These are phyloP conservation scores for Pholis gunnellus DNA, from an alignment of 2,113 vertebrate genomes.

Conservation along the genomic window DNA sequence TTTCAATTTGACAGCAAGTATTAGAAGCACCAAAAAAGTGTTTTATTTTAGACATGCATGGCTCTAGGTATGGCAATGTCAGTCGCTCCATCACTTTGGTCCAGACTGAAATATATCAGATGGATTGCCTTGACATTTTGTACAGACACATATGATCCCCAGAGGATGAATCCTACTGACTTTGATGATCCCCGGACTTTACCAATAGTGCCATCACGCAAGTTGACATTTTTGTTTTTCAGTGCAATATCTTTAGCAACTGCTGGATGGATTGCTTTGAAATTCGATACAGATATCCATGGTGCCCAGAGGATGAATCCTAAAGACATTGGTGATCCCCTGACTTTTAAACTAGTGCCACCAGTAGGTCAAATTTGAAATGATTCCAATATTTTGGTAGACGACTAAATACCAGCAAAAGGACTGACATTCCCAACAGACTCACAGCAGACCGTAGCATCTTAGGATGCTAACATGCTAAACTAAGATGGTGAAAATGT, in stretches of 20 bases:
- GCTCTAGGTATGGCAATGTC: not conserved
- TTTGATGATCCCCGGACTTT: not conserved
- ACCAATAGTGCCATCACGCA: not conserved
- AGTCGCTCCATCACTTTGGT: not conserved
- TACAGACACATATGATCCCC: not conserved
- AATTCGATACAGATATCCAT: not conserved
- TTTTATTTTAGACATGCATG: not conserved
- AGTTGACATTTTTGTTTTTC: conserved; percentile 7
- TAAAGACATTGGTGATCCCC: not conserved
- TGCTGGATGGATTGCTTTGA: not conserved
- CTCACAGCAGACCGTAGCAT: not conserved
- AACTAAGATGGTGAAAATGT: not conserved
- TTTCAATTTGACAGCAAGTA: not conserved
- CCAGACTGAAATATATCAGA: not conserved
- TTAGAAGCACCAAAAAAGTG: not conserved
- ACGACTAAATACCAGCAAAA: not conserved
- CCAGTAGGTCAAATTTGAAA: not conserved
- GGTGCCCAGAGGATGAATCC: not conserved
- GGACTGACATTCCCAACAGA: not conserved
- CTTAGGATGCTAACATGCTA: not conserved
- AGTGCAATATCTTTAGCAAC: not conserved
- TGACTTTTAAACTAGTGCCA: not conserved
- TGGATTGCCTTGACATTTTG: conserved; percentile 4
- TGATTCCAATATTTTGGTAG: not conserved
- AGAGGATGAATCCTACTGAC: not conserved